Base-by-base conservation (phyloP, 2,888 invertebrate species). In the Agrilus mali region DNA sequence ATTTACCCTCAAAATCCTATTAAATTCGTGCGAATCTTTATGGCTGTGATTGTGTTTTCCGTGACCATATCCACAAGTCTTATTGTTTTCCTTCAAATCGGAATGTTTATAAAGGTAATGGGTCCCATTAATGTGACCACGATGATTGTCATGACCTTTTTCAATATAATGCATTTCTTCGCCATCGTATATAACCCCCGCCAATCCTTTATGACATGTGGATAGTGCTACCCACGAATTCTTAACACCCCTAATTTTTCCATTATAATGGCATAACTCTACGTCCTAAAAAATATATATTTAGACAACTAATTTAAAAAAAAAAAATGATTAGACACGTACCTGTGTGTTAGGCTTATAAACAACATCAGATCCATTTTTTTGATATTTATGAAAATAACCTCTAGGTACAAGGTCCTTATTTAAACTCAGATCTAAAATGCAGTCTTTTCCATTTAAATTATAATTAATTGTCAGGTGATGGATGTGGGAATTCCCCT, bases 181-280 rank as follows among this genome's bases (percentile, higher is more conserved):
- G 27, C 88, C 89, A 61, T 90, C 88, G 61, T 76, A 86, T 48
- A 92, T 74, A 47, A 87, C 74, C 7, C 92, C 92, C 40, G 81
- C 77, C 34, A 80, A 65, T 38, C 83, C 83, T 41, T 74, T 67
- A 61, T 39, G 33, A 32, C 92, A 92, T 4, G 89, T 89, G 40
- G 92, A 90, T 40, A 92, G 61, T 1, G 90, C 90, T 42, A 78
- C 89, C 80, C 83, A 83, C 4, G 92, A 90, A 44, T 73, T 70
- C 2, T 75, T 70, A 51, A 74, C 71, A 45, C 76, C 80, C 48
- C 82, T 72, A 43, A 92, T 75, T 49, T 72, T 75, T 44, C 92
- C 92, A 55, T 77, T 73, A 60, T 87, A 87, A 60, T 86, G 84
- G 62, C 87, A 87, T 55, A 81, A 62, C 55, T 81, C 77, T 45